phyloP scores from a whole-genome alignment of 2,113 vertebrate species.

The Mus musculus region GRCm39 chr9:24753501-24754000 shows the following conservation, averaged over 20 bases:
- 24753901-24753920: conserved; percentile 66
- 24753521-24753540: neutral
- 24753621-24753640: neutral
- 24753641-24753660: conserved; percentile 17
- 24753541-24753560: neutral
- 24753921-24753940: conserved; percentile 52
- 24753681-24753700: neutral
- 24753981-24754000: neutral
- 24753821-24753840: conserved; percentile 49
- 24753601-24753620: neutral
- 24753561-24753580: neutral
- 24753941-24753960: conserved; percentile 63
- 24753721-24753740: conserved; percentile 8
- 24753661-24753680: neutral
- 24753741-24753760: conserved; percentile 30
- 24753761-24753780: conserved; percentile 62
- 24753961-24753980: neutral
- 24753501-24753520: neutral
- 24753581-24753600: neutral
- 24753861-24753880: neutral
- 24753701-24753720: conserved; percentile 5
- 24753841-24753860: conserved; percentile 32
- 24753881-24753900: conserved; percentile 51
- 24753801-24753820: conserved; percentile 1
- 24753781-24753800: conserved; percentile 3